phyloP scores from a whole-genome alignment of 2,888 invertebrate genomes.

The Caenorhabditis sp. region DNA sequence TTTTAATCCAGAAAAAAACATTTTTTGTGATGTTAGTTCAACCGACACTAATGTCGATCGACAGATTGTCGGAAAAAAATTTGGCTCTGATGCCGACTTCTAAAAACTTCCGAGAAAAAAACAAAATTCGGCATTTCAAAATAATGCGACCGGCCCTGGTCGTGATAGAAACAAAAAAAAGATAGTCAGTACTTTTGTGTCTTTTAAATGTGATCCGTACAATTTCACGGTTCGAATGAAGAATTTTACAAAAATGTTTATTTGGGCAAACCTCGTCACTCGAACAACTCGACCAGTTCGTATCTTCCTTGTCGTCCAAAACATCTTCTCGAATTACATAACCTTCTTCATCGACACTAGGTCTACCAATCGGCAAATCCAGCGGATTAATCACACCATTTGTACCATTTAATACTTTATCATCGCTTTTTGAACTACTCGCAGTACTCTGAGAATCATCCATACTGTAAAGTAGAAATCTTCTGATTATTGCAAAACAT shows the following conservation, averaged over 20 bases:
- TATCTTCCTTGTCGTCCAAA: slow-evolving; percentile 29
- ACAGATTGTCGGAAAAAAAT: too few species aligned
- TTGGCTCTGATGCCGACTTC: too few species aligned
- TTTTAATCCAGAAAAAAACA: background rate
- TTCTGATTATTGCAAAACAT: background rate
- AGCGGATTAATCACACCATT: slow-evolving; percentile 22
- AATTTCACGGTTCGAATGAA: too few species aligned
- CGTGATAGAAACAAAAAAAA: too few species aligned
- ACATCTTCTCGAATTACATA: slow-evolving; percentile 42
- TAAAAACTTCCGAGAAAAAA: too few species aligned
- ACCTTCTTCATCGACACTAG: slow-evolving; percentile 55
- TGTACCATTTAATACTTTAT: slow-evolving; percentile 45
- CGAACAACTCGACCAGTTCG: slow-evolving; percentile 56
- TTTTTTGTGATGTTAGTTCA: too few species aligned
- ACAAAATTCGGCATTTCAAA: too few species aligned
- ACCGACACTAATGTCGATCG: too few species aligned
- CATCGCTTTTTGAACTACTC: slow-evolving; percentile 62
- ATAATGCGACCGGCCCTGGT: too few species aligned
- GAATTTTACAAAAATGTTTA: too few species aligned
- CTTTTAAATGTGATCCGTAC: too few species aligned
- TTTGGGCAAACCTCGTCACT: slow-evolving; percentile 42
- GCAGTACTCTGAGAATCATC: slow-evolving; percentile 62
- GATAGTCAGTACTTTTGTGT: too few species aligned
- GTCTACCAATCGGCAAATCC: slow-evolving; percentile 38
- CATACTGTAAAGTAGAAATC: slow-evolving; percentile 36